Evolutionary conservation across 2,888 invertebrate genomes (phyloP).

Genomic region (Entomobrya multifasciata): DNA sequence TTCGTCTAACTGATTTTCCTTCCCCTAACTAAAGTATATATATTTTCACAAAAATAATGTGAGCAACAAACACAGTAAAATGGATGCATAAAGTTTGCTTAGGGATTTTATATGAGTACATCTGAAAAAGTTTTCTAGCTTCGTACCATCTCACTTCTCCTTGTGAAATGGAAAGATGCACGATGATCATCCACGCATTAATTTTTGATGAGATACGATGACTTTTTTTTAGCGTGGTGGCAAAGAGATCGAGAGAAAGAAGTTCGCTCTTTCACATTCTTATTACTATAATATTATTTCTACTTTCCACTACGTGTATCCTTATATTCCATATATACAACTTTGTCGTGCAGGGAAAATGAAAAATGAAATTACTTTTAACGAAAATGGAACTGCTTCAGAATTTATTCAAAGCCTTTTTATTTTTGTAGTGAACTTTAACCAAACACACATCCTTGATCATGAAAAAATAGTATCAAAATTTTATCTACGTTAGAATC

Average conservation of each 20-base stretch:
- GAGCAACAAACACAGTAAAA: not conserved
- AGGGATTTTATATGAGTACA: conserved; percentile 19
- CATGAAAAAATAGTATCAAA: not conserved
- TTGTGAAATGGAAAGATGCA: conserved; percentile 40
- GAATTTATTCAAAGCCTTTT: conserved; percentile 49
- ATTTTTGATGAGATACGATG: conserved; percentile 72
- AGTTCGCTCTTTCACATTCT: conserved; percentile 4
- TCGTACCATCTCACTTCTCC: not conserved
- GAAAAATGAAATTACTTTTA: conserved; percentile 47
- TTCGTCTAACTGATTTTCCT: not conserved
- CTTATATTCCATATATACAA: not conserved
- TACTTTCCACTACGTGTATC: not conserved
- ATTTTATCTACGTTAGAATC: not conserved
- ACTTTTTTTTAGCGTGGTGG: conserved; percentile 61
- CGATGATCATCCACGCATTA: conserved; percentile 74
- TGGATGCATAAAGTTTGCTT: conserved; percentile 45
- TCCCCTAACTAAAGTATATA: conserved; percentile 19
- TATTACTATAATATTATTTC: too few species aligned
- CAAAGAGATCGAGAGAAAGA: conserved; percentile 12
- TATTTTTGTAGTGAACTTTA: not conserved
- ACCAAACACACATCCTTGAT: not conserved
- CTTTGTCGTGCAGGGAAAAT: not conserved
- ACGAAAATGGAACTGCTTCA: conserved; percentile 31
- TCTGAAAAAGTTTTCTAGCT: not conserved
- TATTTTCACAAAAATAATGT: not conserved